These are phyloP conservation scores for Caenorhabditis sp. DNA, from an alignment of 2,888 invertebrate species.

Conservation along the genomic window DNA sequence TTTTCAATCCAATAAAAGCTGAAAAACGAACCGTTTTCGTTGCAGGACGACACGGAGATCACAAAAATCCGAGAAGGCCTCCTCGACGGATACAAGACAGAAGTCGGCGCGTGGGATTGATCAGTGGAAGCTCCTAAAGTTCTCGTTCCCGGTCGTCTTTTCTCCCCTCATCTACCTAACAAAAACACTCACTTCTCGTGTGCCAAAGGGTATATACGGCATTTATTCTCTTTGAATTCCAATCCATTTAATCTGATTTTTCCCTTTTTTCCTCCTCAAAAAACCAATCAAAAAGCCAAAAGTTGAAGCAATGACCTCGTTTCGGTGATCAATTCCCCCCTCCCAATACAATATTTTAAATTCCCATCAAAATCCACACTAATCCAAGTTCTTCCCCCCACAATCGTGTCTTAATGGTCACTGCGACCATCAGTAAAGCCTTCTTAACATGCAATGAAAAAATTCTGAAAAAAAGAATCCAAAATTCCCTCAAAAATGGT, in stretches of 20 bases:
- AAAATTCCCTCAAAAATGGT: conserved; percentile 39
- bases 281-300: conserved; percentile 27
- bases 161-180: too few relatives aligned
- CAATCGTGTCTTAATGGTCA: conserved; percentile 44
- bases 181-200: conserved; percentile 9
- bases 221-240: conserved; percentile 45
- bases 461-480: background rate
- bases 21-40: background rate
- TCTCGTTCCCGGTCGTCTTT: conserved; percentile 12
- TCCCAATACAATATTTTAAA: too few relatives aligned
- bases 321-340: conserved; percentile 52
- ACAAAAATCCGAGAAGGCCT: conserved; percentile 99
- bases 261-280: too few relatives aligned
- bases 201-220: conserved; percentile 59
- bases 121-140: background rate
- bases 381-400: background rate
- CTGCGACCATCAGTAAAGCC: background rate
- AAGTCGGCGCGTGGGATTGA: conserved; percentile 24
- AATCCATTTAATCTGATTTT: too few relatives aligned
- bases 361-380: too few relatives aligned
- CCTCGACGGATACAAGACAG: conserved; percentile 93
- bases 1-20: too few relatives aligned
- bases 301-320: conserved; percentile 41
- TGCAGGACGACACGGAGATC: conserved; percentile 88
- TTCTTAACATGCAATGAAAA: background rate